These are phyloP conservation scores for Drosophila subpulchrella DNA, from an alignment of 1,140 invertebrate species.

Conservation along the genomic window DNA sequence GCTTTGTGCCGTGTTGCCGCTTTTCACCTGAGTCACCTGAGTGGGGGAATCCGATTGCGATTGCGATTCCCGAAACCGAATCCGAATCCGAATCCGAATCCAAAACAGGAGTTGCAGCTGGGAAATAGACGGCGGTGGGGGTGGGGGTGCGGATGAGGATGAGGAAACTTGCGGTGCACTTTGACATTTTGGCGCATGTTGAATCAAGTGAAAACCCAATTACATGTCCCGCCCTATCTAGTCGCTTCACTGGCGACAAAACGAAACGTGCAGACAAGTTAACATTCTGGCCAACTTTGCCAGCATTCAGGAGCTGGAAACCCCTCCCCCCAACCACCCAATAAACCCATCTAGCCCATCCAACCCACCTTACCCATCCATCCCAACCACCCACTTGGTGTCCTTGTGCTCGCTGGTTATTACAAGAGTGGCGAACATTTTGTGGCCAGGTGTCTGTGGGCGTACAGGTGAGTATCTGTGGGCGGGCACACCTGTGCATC, in stretches of 20 bases:
- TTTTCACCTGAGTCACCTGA: conserved; percentile 21
- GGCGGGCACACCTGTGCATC: conserved; percentile 26
- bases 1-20: conserved; percentile 17
- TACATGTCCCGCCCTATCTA: conserved; percentile 71
- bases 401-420: conserved; percentile 50
- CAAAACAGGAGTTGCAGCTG: conserved; percentile 5
- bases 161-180: conserved; percentile 62
- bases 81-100: not conserved
- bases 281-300: conserved; percentile 71
- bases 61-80: not conserved
- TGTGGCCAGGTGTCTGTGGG: conserved; percentile 29
- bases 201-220: conserved; percentile 80
- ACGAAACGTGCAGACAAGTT: conserved; percentile 70
- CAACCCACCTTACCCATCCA: no score
- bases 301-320: conserved; percentile 9
- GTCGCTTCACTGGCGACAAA: conserved; percentile 62
- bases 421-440: conserved; percentile 53
- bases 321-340: not conserved
- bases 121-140: conserved; percentile 13
- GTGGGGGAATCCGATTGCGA: not conserved
- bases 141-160: conserved; percentile 31
- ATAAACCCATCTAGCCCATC: not conserved
- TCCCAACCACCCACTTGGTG: not conserved
- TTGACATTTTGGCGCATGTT: conserved; percentile 77
- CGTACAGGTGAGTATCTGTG: conserved; percentile 18